These are phyloP conservation scores for Cherax destructor DNA, from an alignment of 1,140 invertebrate species.

Conservation along the genomic window DNA sequence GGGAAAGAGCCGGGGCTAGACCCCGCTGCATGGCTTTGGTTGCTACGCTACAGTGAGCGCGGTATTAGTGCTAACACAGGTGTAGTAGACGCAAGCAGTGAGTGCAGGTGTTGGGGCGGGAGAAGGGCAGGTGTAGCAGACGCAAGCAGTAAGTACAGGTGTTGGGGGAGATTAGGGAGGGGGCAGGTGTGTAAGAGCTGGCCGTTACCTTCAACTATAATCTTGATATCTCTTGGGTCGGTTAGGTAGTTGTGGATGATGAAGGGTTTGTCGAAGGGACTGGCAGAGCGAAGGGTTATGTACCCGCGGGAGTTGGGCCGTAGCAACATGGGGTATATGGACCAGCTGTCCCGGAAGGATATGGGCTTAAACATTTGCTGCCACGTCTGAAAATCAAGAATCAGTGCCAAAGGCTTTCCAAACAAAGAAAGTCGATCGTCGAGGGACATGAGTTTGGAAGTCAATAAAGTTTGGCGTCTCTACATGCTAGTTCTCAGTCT, in stretches of 20 bases:
- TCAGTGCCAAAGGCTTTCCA: not conserved
- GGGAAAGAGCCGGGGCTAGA: no score
- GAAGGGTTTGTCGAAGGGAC: slow-evolving; percentile 92
- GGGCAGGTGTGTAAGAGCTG: not conserved
- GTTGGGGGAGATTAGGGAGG: not conserved
- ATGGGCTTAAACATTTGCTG: slow-evolving; percentile 78
- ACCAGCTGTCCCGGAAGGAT: slow-evolving; percentile 87
- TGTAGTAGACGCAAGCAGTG: no score
- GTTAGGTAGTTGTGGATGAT: slow-evolving; percentile 95
- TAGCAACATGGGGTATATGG: slow-evolving; percentile 89
- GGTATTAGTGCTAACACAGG: not conserved
- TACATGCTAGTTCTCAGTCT: not conserved
- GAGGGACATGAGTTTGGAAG: not conserved
- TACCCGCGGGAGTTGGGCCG: slow-evolving; percentile 84
- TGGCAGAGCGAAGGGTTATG: slow-evolving; percentile 86
- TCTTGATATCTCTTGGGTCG: slow-evolving; percentile 86
- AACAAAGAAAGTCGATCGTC: not conserved
- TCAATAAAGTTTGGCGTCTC: not conserved
- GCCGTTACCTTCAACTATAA: slow-evolving; percentile 84
- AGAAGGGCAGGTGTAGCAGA: not conserved
- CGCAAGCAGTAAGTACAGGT: no score
- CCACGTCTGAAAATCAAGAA: slow-evolving; percentile 69
- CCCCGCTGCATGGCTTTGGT: no score
- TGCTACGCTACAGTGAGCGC: no score
- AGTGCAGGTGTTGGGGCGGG: not conserved